phyloP scores from a whole-genome alignment of 2,888 invertebrate species.

The Drosophila kanekoi region DNA sequence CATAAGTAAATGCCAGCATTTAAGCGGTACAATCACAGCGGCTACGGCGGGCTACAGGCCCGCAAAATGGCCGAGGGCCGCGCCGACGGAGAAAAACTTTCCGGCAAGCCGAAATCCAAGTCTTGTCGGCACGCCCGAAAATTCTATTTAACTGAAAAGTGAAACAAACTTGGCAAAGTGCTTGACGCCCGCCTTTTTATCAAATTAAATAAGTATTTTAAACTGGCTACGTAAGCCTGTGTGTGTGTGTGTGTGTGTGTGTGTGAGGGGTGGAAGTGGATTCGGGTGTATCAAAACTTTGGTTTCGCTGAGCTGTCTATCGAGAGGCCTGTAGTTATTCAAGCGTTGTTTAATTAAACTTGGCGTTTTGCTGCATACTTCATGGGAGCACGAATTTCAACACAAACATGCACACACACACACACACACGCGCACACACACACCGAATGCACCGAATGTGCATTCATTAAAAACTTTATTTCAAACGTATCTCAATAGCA shows the following conservation, averaged over 20 bases:
- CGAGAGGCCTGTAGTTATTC: slow-evolving; percentile 11
- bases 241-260: neutral
- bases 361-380: slow-evolving; percentile 11
- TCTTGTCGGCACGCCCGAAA: slow-evolving; percentile 12
- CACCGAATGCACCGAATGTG: slow-evolving; percentile 28
- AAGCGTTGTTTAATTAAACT: slow-evolving; percentile 37
- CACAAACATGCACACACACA: neutral
- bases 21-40: slow-evolving; percentile 34
- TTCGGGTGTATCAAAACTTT: slow-evolving; percentile 13
- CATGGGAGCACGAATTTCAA: neutral
- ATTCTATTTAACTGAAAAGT: slow-evolving; percentile 68
- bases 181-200: slow-evolving; percentile 44
- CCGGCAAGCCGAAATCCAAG: neutral
- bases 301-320: slow-evolving; percentile 17
- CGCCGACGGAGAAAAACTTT: slow-evolving; percentile 1
- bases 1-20: slow-evolving; percentile 52
- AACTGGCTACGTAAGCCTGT: slow-evolving; percentile 28
- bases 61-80: slow-evolving; percentile 6
- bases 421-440: neutral
- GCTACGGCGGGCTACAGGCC: neutral
- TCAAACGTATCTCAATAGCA: slow-evolving; percentile 14
- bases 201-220: slow-evolving; percentile 63
- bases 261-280: neutral
- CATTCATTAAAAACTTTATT: slow-evolving; percentile 44
- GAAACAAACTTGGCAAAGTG: slow-evolving; percentile 67